phyloP scores from a whole-genome alignment of 2,888 invertebrate genomes.

The Alviniconcha strummeri region DNA sequence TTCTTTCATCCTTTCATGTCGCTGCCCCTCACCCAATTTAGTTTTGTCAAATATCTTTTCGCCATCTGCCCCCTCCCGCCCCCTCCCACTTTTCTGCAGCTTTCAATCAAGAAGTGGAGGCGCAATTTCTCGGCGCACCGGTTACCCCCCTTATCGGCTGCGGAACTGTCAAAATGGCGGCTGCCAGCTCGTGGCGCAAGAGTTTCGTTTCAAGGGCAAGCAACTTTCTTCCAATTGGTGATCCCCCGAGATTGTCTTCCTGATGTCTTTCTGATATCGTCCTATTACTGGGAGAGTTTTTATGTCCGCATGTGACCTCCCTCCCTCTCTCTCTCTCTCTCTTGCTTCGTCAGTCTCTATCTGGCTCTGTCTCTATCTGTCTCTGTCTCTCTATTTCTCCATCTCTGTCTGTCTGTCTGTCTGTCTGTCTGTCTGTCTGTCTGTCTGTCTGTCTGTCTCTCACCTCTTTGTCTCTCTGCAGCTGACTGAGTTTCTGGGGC shows the following conservation, averaged over 20 bases:
- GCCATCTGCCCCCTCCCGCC: neutral
- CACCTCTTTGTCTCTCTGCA: too few relatives aligned
- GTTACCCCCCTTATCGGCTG: constrained; percentile 22
- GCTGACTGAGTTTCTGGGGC: too few relatives aligned
- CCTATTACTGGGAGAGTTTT: constrained; percentile 18
- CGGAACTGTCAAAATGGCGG: constrained; percentile 31
- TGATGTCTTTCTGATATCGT: constrained; percentile 24
- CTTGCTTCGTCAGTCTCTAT: neutral
- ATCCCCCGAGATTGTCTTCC: constrained; percentile 22
- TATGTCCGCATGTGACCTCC: neutral
- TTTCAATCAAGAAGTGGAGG: constrained; percentile 16
- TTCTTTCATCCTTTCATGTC: too few relatives aligned
- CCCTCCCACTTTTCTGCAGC: neutral
- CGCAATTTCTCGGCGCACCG: constrained; percentile 27
- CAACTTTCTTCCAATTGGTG: constrained; percentile 1
- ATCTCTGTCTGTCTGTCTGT: neutral
- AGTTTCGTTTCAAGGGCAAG: constrained; percentile 28
- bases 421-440: neutral
- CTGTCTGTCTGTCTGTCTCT: neutral
- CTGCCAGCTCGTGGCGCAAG: constrained; percentile 26
- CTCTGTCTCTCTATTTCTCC: neutral
- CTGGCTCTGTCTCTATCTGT: neutral
- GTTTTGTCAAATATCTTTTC: neutral
- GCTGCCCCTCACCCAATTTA: too few relatives aligned
- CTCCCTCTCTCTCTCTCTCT: neutral